Conservation (phyloP, 2,113 vertebrate genomes). For the Dipodomys stephensi region DNA sequence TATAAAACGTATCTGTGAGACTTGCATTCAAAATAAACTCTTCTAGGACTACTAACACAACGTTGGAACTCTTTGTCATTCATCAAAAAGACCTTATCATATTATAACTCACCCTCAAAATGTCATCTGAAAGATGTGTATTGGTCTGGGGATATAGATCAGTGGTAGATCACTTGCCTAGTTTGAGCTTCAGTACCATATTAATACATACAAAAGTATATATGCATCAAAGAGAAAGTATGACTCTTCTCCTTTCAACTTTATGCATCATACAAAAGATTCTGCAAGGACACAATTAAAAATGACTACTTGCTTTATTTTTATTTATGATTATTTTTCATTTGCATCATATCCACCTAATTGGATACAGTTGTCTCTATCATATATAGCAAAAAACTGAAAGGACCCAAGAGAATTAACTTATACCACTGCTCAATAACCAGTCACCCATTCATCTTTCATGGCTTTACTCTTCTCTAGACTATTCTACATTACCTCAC, state of each 20-base stretch:
- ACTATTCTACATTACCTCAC: background rate
- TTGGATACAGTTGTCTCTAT: background rate
- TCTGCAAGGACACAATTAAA: constrained; percentile 39
- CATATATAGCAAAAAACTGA: background rate
- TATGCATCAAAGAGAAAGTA: background rate
- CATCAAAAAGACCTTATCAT: constrained; percentile 22
- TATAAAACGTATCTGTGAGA: constrained; percentile 20
- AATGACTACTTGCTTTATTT: constrained; percentile 13
- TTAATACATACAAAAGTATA: background rate
- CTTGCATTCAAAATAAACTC: background rate
- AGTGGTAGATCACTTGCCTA: too few species aligned
- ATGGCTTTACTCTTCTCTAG: background rate
- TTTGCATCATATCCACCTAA: background rate
- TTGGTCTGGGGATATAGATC: too few species aligned
- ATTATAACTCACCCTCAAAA: constrained; percentile 42
- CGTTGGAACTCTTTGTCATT: background rate
- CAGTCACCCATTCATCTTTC: background rate
- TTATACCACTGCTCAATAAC: background rate
- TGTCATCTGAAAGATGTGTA: background rate
- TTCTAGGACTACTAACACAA: background rate
- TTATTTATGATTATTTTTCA: constrained; percentile 3
- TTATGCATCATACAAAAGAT: constrained; percentile 21
- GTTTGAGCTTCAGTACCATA: too few species aligned
- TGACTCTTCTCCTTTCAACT: constrained; percentile 17
- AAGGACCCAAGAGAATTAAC: background rate